Base-by-base conservation (phyloP, 2,888 invertebrate genomes). In the Drosophila meridiana region DNA sequence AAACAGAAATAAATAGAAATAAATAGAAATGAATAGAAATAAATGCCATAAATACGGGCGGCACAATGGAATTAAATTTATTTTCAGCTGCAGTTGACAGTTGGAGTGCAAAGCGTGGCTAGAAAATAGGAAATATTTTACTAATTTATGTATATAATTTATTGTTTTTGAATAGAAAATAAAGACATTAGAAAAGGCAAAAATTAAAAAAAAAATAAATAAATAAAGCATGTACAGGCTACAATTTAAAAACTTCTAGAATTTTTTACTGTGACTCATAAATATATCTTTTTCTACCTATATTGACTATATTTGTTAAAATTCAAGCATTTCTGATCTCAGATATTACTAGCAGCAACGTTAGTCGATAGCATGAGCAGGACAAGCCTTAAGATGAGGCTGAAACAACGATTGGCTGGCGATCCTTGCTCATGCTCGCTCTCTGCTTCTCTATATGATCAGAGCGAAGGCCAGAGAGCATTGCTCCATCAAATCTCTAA, bases 1-100 rank as follows among this genome's bases (percentile, higher is more conserved):
- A 1, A 26, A 47, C 0, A n/a, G 4, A 14, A 6, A 34, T 34
- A 34, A 34, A 34, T 9, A 5, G 0, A 34, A 34, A 34, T 20
- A 20, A 20, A 20, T 0, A n/a, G 4, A 14, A 6, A 34, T 34
- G 9, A 34, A 34, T 9, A 5, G 0, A 34, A 34, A 34, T 34
- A 43, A 40, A 38, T 34, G 13, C 26, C 4, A 20, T n/a, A 42
- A 40, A 47, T 47, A n/a, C 20, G 36, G 40, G 38, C 36, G 20
- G 28, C 9, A 45, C 38, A 55, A 55, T 20, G 26, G 34, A 58
- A 14, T 3, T 3, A 28, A 38, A 48, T 28, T 55, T n/a, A 45
- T 14, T 4, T 5, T 7, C 30, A n/a, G 28, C 26, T 68, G 68
- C 36, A 57, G 26, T n/a, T 43, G 57, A 52, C 57, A 26, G 36